phyloP scores from a whole-genome alignment of 2,888 invertebrate genomes.

The Dysmachus trigonus region DNA sequence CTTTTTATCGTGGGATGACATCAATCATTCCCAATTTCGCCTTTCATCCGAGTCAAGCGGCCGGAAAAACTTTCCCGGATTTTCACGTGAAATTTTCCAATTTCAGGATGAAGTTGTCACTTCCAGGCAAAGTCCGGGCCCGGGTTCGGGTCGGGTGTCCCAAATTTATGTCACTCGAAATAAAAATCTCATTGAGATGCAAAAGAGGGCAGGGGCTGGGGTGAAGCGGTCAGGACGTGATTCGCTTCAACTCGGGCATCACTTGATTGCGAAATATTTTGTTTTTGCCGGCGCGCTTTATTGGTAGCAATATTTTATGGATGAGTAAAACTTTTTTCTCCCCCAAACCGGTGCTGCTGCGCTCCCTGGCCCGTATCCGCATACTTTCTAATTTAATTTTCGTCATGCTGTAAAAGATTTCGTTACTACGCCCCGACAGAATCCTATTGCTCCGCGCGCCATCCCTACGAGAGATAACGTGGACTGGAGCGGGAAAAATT shows the following conservation, averaged over 20 bases:
- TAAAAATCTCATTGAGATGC: conserved; percentile 30
- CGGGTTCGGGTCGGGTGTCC: background rate
- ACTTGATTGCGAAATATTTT: conserved; percentile 16
- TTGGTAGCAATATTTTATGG: conserved; percentile 8
- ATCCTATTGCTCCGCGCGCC: background rate
- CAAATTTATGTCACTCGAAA: background rate
- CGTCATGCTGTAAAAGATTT: conserved; percentile 13
- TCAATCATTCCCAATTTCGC: conserved; percentile 32
- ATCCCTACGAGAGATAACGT: background rate
- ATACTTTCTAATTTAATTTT: conserved; percentile 35
- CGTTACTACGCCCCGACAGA: background rate
- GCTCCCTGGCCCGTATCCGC: background rate
- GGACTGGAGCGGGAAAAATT: background rate
- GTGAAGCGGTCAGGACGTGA: background rate
- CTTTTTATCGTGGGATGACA: conserved; percentile 7
- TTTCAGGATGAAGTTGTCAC: conserved; percentile 10
- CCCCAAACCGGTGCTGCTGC: background rate
- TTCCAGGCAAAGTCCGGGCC: background rate
- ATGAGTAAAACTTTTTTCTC: background rate
- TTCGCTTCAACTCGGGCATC: background rate
- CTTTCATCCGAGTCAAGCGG: background rate
- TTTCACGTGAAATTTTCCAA: conserved; percentile 6
- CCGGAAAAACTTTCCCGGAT: background rate
- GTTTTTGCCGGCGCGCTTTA: background rate
- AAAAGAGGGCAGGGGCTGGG: background rate